phyloP scores from a whole-genome alignment of 2,113 vertebrate species.

The Eulemur macaco region DNA sequence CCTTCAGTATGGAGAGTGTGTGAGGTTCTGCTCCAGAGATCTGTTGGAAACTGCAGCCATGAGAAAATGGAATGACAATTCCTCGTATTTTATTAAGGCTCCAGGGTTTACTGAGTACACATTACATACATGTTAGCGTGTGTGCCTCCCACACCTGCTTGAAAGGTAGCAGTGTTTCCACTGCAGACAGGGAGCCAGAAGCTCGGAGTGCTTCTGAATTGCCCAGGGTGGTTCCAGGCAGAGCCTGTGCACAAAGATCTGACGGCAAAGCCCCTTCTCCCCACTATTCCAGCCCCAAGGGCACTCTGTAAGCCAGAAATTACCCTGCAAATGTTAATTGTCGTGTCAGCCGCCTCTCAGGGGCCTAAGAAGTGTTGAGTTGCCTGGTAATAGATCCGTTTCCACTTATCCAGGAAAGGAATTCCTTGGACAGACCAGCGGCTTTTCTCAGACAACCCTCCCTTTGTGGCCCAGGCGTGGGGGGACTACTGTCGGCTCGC shows the following conservation, averaged over 20 bases:
- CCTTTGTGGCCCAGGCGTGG: constrained; percentile 3
- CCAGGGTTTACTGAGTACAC: not conserved
- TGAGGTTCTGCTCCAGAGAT: not conserved
- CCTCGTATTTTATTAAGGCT: not conserved
- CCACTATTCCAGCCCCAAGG: not conserved
- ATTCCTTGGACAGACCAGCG: constrained; percentile 3
- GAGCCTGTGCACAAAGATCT: not conserved
- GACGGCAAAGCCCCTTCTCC: not conserved
- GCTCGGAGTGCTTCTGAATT: not conserved
- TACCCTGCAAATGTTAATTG: not conserved
- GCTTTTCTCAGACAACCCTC: constrained; percentile 30
- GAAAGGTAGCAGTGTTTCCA: fast-evolving
- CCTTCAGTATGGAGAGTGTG: not conserved
- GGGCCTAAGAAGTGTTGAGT: constrained; percentile 6
- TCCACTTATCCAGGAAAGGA: constrained; percentile 17
- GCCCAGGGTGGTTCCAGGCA: not conserved
- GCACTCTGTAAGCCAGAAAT: no score
- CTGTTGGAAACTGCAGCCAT: not conserved
- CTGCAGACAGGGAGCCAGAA: not conserved
- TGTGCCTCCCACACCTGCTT: not conserved
- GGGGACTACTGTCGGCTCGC: not conserved
- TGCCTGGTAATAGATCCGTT: constrained; percentile 40
- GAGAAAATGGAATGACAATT: not conserved
- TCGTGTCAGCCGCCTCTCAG: not conserved
- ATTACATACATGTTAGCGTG: no score